A percentile compares a stretch with the other conserved stretches of the same genome.
These are phyloP conservation scores for Semicossyphus pulcher DNA, from an alignment of 2,113 vertebrate genomes.

Conservation along the genomic window DNA sequence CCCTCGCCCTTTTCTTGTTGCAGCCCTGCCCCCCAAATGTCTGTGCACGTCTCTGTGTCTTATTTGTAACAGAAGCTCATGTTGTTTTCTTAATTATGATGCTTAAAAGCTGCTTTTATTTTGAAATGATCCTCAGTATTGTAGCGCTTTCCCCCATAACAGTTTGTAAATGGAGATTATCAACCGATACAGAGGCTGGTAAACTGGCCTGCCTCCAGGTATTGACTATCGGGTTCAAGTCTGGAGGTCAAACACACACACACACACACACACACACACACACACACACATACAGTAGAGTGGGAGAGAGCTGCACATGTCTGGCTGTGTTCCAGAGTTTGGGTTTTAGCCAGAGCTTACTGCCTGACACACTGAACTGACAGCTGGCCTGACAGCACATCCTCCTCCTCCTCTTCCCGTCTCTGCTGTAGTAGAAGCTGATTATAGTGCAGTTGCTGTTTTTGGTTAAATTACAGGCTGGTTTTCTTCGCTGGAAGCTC, in stretches of 20 bases:
- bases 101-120: too few species aligned
- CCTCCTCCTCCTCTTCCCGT: constrained; percentile 1
- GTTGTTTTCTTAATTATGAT: too few species aligned
- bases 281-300: neutral
- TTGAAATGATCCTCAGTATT: too few species aligned
- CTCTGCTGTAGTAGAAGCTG: constrained; percentile 10
- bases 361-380: constrained; percentile 39
- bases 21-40: too few species aligned
- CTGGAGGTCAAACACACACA: neutral
- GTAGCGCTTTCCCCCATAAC: too few species aligned
- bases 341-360: constrained; percentile 32
- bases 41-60: too few species aligned
- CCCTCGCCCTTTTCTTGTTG: too few species aligned
- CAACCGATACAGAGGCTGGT: neutral
- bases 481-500: constrained; percentile 15
- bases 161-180: neutral
- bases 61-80: too few species aligned
- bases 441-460: constrained; percentile 38
- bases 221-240: neutral
- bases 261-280: constrained; percentile 6
- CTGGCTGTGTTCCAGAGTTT: constrained; percentile 43
- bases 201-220: neutral
- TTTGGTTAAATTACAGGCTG: constrained; percentile 53
- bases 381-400: constrained; percentile 45
- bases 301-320: constrained; percentile 21